Conservation (phyloP, 2,113 vertebrate species). For the Connochaetes taurinus region DNA sequence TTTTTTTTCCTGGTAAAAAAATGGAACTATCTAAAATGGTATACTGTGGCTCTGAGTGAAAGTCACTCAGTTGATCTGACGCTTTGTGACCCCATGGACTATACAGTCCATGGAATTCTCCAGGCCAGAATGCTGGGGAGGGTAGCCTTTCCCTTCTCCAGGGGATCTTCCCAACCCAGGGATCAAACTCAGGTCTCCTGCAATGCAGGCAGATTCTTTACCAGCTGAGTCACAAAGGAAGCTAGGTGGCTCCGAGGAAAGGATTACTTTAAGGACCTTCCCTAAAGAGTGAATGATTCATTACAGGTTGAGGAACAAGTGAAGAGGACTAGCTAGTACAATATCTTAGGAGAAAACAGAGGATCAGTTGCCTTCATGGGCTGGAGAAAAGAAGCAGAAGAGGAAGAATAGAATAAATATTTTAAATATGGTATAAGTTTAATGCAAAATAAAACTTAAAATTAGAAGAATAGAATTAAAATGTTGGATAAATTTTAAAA, state of each 20-base stretch:
- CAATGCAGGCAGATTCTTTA: not conserved
- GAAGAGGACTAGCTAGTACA: not conserved
- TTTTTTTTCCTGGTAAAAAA: not conserved
- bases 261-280: not conserved
- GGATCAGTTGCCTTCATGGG: not conserved
- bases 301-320: not conserved
- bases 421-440: not conserved
- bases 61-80: not conserved
- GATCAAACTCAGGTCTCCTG: not conserved
- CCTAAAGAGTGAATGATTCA: not conserved
- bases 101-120: not conserved
- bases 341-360: not conserved
- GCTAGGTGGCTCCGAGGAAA: not conserved
- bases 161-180: not conserved
- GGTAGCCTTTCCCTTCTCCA: not conserved
- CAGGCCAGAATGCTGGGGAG: not conserved
- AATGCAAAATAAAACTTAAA: not conserved
- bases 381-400: not conserved
- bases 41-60: not conserved
- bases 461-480: not conserved
- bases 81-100: not conserved
- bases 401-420: not conserved
- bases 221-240: not conserved
- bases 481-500: not conserved
- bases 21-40: not conserved